Evolutionary conservation across 2,888 invertebrate species (phyloP), one percentile per base, ranked within the genome.

Genomic region (Sminthurides aquaticus): DNA sequence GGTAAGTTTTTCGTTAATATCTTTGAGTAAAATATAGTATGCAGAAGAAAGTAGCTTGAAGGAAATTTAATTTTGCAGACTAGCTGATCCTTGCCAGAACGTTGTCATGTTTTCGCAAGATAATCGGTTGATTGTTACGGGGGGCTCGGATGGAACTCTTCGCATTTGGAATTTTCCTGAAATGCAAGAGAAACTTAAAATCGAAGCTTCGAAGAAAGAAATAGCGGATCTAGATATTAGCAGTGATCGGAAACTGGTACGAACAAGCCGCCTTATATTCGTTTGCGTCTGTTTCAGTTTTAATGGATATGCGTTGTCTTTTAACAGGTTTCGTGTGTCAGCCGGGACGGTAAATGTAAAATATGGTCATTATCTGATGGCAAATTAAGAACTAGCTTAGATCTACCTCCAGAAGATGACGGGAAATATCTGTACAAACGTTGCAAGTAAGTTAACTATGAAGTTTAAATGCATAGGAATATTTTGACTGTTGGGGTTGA

Each of bases 191-290:
- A 77, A 86, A 24, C 83, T 84, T 75, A 87, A 87, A 73, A 81
- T 93, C 11, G 82, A 86, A 69, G 90, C 87, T 43, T 96, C 96
- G 76, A 84, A 83, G 62, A 91, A 91, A 79, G 96, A 96, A 84
- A 89, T 97, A 70, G 96, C 96, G 76, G 96, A 96, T 79, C 79
- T 97, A 62, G 94, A 95, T 81, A 90, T 96, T 77, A 91, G 90
- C 79, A 87, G 89, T 1, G 86, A 86, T 76, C 87, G 88, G 68
- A 85, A 84, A 69, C 77, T 77, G 75, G 81, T 81, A 76, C 65
- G 67, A n/a, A n/a, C n/a, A n/a, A n/a, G n/a, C n/a, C n/a, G n/a
- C n/a, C n/a, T n/a, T 57, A 48, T 2, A 56, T 27, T 67, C 64
- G 64, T 66, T 27, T 26, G 63, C n/a, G 24, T 22, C 28, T 66